phyloP scores from a whole-genome alignment of 2,888 invertebrate species.

The Agonopterix subpropinquella region DNA sequence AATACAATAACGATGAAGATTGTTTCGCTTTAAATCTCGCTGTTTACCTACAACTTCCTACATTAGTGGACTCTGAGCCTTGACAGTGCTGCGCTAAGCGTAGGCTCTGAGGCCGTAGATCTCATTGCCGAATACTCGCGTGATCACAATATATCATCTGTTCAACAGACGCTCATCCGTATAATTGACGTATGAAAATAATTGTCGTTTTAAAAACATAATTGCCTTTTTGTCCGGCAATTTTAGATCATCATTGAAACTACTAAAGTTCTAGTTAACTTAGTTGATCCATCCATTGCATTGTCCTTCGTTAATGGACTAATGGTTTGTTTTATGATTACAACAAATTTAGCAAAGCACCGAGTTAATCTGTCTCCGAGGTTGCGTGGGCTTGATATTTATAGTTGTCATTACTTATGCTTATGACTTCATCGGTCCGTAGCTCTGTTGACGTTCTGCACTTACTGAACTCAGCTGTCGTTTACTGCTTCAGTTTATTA shows the following conservation, averaged over 20 bases:
- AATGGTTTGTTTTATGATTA: slow-evolving; percentile 7
- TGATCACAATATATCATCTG: slow-evolving; percentile 28
- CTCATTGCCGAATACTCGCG: slow-evolving; percentile 34
- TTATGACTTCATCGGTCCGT: slow-evolving; percentile 61
- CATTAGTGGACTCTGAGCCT: slow-evolving; percentile 22
- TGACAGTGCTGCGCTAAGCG: slow-evolving; percentile 47
- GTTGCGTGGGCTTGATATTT: slow-evolving; percentile 58
- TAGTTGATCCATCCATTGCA: not conserved
- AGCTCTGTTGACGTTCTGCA: slow-evolving; percentile 35
- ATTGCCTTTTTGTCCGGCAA: slow-evolving; percentile 3
- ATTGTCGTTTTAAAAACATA: slow-evolving; percentile 19
- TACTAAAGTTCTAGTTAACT: not conserved
- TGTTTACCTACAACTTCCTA: slow-evolving; percentile 13
- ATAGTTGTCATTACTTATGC: slow-evolving; percentile 56
- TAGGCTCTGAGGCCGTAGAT: slow-evolving; percentile 44
- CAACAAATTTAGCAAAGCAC: slow-evolving; percentile 21
- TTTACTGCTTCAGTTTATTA: not conserved
- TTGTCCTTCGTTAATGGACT: not conserved
- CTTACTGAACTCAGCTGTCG: slow-evolving; percentile 16
- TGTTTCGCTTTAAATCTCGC: too few species aligned
- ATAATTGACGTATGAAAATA: slow-evolving; percentile 33
- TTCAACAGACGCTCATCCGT: slow-evolving; percentile 22
- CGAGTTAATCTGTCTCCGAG: slow-evolving; percentile 39
- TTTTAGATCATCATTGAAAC: not conserved
- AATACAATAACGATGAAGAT: too few species aligned